phyloP scores from a whole-genome alignment of 2,797 vertebrate species.

The Phrynocephalus guinanensis region DNA sequence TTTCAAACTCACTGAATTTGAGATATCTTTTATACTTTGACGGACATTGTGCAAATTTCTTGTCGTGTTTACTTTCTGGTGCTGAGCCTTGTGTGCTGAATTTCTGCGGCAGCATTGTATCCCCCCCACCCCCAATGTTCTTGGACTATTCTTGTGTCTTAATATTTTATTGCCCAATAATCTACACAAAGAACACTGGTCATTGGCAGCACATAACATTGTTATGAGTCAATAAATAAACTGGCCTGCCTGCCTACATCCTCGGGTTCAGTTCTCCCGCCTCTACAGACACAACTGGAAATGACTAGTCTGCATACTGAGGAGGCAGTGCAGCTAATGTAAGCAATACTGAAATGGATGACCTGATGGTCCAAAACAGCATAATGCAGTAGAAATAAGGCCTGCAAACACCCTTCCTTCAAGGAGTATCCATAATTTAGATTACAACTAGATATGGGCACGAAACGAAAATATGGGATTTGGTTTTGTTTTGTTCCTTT shows the following conservation, averaged over 20 bases:
- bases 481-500: too few relatives aligned
- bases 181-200: neutral
- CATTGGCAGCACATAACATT: neutral
- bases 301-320: neutral
- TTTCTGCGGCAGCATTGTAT: neutral
- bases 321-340: neutral
- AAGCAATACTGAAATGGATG: neutral
- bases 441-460: too few relatives aligned
- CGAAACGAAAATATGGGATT: too few relatives aligned
- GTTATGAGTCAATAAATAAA: neutral
- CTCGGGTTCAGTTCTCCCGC: too few relatives aligned
- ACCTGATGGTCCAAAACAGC: neutral
- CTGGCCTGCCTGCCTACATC: too few relatives aligned
- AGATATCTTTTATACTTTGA: too few relatives aligned
- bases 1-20: too few relatives aligned
- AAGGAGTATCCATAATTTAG: too few relatives aligned
- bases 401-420: too few relatives aligned
- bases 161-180: neutral
- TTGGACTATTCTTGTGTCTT: neutral
- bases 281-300: too few relatives aligned
- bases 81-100: neutral
- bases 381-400: neutral
- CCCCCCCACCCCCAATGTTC: neutral
- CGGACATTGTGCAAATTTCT: too few relatives aligned
- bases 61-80: neutral